Base-by-base conservation (phyloP, 2,797 vertebrate genomes). In the Syncerus caffer region DNA sequence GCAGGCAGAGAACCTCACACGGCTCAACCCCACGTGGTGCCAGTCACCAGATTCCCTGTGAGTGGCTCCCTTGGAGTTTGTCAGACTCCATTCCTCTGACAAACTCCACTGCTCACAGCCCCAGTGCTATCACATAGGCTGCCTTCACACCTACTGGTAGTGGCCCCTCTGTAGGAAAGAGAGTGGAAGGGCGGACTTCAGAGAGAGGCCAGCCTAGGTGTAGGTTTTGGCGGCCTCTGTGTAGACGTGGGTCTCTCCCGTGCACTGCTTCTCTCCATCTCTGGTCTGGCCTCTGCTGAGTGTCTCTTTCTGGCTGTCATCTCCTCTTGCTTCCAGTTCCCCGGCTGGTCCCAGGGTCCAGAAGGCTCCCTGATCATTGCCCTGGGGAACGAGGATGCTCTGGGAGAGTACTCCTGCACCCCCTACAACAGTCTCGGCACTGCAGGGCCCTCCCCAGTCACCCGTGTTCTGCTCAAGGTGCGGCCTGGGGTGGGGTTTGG, bases 361-460 rank as follows among this genome's bases (percentile, higher is more conserved):
- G 99, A 99, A 4, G 99, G 99, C n/a, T 99, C 99, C 0, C 99
- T 99, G 42, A 97, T 99, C 67, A 99, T 99, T 4, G 98, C 99
- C 0, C 99, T 99, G 86, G 99, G 99, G 74, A 99, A 99, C 4
- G 99, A 99, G n/a, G 99, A 99, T 3, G 99, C 99, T 1, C 99
- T 99, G 96, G 99, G 99, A 71, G 98, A 99, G 95, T 99, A 99
- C 98, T 99, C 99, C 4, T 99, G 99, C 89, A 99, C 99, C 0
- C 99, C 99, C 2, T 99, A 99, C 97, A 99, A 99, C 98, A 99
- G 99, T 95, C 99, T 99, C 0, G 99, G 99, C 64, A 99, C 99
- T 0, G 99, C 99, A 67, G 99, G 99, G 27, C 98, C 98, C 84
- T 99, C 99, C 25, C 98, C 98, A 1, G 99, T 99, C 95, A 99